These are phyloP conservation scores for Emydocephalus ijimae DNA, from an alignment of 2,113 vertebrate genomes.

Conservation along the genomic window DNA sequence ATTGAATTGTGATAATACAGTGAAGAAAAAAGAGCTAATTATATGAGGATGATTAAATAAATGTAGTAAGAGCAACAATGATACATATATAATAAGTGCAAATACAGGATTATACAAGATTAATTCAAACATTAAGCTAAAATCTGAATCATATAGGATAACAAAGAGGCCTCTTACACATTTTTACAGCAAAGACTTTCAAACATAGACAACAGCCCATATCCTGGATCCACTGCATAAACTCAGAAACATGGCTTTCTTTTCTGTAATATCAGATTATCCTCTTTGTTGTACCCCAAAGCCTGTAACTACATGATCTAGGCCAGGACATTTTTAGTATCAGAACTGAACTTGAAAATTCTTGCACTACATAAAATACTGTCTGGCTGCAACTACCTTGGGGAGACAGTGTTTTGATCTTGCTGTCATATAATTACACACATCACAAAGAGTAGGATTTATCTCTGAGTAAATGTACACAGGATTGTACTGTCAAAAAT, in stretches of 20 bases:
- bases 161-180: neutral
- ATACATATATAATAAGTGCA: neutral
- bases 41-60: neutral
- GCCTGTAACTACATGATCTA: neutral
- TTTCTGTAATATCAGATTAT: neutral
- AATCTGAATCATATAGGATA: neutral
- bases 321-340: neutral
- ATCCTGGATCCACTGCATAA: neutral
- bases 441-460: neutral
- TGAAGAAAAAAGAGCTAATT: neutral
- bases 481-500: neutral
- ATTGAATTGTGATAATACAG: neutral
- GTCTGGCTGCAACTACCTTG: neutral
- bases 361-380: neutral
- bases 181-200: neutral
- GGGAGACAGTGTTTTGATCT: neutral
- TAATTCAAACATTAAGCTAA: neutral
- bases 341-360: neutral
- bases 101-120: neutral
- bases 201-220: neutral
- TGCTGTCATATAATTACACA: neutral
- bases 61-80: neutral
- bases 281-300: neutral
- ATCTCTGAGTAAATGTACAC: neutral
- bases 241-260: neutral